Percentiles rank a stretch among this genome's conserved stretches.
Evolutionary conservation across 2,797 vertebrate species (phyloP).

Genomic region (Pipistrellus pygmaeus): DNA sequence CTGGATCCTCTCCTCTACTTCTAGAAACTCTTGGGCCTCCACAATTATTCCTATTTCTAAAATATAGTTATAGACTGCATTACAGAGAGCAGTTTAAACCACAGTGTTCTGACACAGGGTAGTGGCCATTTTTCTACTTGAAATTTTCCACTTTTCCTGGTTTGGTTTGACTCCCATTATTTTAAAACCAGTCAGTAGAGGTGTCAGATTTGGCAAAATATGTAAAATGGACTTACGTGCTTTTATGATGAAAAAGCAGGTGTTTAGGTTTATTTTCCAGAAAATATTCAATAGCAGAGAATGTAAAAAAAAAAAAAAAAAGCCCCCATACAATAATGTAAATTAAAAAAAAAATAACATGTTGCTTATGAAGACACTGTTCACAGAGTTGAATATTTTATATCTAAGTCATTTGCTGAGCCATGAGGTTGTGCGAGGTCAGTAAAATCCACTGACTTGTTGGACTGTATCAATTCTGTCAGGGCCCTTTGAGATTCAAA

Average conservation of each 20-base stretch:
- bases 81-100: too few relatives aligned
- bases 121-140: background rate
- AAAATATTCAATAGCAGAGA: background rate
- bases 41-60: background rate
- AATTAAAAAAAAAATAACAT: background rate
- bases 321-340: rapidly evolving
- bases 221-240: too few relatives aligned
- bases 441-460: background rate
- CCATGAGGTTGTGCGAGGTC: background rate
- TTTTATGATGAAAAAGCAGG: background rate
- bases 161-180: too few relatives aligned
- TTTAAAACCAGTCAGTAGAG: too few relatives aligned
- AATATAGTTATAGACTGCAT: background rate
- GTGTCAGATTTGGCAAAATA: too few relatives aligned
- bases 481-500: background rate
- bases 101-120: too few relatives aligned
- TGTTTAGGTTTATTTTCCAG: background rate
- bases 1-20: background rate
- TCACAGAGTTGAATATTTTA: background rate
- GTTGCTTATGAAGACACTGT: background rate
- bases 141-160: background rate
- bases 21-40: background rate
- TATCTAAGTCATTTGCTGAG: background rate
- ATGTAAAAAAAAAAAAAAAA: background rate
- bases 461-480: background rate